Base-by-base conservation (phyloP, 2,113 vertebrate genomes). In the Thomomys bottae region DNA sequence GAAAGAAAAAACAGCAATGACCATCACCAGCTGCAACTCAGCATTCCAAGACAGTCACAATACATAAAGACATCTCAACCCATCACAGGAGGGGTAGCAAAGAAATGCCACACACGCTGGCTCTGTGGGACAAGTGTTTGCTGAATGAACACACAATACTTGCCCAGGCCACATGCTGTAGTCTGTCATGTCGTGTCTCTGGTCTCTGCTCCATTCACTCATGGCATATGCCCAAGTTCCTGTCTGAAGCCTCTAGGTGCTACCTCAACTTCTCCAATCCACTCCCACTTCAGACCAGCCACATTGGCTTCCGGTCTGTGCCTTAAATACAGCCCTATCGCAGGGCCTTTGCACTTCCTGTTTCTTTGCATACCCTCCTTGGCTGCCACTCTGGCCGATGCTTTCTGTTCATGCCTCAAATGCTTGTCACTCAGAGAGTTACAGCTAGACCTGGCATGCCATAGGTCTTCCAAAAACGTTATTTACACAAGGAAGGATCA, bases 401-500 rank as follows among this genome's bases (percentile, higher is more conserved):
- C 42, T 72, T 90, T 85, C 26, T 18, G 49, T 78, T 82, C 77
- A 84, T 73, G 8, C n/a, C 40, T 88, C 70, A 66, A n/a, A 70
- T 30, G 9, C 24, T 61, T 32, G 68, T 78, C 36, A 30, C 23
- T 24, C 54, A 17, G 63, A 9, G 79, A 64, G 68, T 77, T 57
- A 61, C 14, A 54, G 80, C 76, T 77, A 59, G 45, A 9, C 18
- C 61, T 38, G 10, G 67, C 36, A 38, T 23, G 26, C 34, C 77
- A 59, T 14, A 57, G 45, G 23, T 59, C 26, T n/a, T 81, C 78
- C 63, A 11, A 63, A 57, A 84, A 12, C 49, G 73, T 3, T 88
- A 57, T 36, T 30, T 61, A 77, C 8, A 30, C 0, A 80, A 77
- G 32, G n/a, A 77, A 80, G 66, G 10, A 81, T 30, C 36, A 57